These are phyloP conservation scores for Athrips mouffetella DNA, from an alignment of 2,888 invertebrate species.

Conservation along the genomic window DNA sequence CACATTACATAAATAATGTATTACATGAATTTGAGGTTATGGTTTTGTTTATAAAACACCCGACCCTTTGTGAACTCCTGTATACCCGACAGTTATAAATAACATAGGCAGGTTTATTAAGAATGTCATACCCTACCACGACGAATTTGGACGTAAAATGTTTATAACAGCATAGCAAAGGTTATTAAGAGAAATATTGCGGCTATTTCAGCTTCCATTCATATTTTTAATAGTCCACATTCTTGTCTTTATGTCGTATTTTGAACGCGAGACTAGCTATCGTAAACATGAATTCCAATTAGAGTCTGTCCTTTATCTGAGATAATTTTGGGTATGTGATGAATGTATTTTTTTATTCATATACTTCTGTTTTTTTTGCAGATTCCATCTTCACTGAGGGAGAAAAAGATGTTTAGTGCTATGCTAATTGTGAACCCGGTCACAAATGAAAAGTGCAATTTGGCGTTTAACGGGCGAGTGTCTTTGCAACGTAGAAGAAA, in stretches of 20 bases:
- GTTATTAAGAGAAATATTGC: conserved; percentile 47
- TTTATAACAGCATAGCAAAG: conserved; percentile 18
- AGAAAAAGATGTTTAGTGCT: neutral
- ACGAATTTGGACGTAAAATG: neutral
- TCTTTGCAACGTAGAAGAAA: neutral
- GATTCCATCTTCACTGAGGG: too few species aligned
- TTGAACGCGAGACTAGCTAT: neutral
- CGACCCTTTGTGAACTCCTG: too few species aligned
- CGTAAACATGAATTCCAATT: neutral
- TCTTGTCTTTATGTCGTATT: conserved; percentile 15
- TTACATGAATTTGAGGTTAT: too few species aligned
- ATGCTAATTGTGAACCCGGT: neutral
- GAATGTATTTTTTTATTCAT: too few species aligned
- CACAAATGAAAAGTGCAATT: neutral
- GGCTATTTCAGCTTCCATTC: conserved; percentile 35
- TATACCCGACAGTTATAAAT: too few species aligned
- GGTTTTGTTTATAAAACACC: too few species aligned
- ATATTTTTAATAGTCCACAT: conserved; percentile 31
- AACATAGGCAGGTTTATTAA: too few species aligned
- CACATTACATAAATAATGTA: too few species aligned
- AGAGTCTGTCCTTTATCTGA: neutral
- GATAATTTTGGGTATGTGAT: neutral
- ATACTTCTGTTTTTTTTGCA: neutral
- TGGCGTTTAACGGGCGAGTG: neutral
- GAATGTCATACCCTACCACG: neutral